These are phyloP conservation scores for Caenorhabditis becei DNA, from an alignment of 2,888 invertebrate species.

Conservation along the genomic window DNA sequence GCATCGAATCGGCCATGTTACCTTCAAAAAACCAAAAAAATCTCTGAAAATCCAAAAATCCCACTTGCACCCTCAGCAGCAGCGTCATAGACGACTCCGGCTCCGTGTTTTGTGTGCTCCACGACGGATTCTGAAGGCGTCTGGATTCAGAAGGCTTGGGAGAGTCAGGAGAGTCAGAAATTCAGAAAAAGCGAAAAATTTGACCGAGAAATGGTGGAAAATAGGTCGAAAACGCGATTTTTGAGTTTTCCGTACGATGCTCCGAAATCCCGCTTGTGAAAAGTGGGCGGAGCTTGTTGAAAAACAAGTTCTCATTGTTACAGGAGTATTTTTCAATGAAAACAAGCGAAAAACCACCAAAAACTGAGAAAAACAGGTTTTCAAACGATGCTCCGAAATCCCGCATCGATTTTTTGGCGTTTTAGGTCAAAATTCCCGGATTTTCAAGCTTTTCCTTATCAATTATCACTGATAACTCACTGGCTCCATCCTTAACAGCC, in stretches of 20 bases:
- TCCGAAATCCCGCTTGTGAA: background rate
- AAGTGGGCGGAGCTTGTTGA: too few species aligned
- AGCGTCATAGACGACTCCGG: constrained; percentile 36
- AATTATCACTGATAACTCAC: constrained; percentile 8
- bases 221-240: background rate
- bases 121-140: constrained; percentile 14
- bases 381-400: background rate
- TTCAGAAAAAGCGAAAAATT: too few species aligned
- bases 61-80: constrained; percentile 51
- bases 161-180: too few species aligned
- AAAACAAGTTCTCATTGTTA: too few species aligned
- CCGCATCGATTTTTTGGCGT: too few species aligned
- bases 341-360: too few species aligned
- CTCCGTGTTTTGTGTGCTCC: constrained; percentile 40
- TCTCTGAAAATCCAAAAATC: background rate
- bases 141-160: too few species aligned
- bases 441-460: background rate
- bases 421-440: too few species aligned
- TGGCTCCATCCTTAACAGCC: constrained; percentile 16
- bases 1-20: constrained; percentile 38
- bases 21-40: constrained; percentile 14
- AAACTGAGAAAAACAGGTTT: too few species aligned
- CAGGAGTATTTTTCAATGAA: too few species aligned
- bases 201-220: too few species aligned
- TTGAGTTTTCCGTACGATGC: background rate